Evolutionary conservation across 2,113 vertebrate genomes (phyloP).

Genomic region (Coryphaenoides rupestris): DNA sequence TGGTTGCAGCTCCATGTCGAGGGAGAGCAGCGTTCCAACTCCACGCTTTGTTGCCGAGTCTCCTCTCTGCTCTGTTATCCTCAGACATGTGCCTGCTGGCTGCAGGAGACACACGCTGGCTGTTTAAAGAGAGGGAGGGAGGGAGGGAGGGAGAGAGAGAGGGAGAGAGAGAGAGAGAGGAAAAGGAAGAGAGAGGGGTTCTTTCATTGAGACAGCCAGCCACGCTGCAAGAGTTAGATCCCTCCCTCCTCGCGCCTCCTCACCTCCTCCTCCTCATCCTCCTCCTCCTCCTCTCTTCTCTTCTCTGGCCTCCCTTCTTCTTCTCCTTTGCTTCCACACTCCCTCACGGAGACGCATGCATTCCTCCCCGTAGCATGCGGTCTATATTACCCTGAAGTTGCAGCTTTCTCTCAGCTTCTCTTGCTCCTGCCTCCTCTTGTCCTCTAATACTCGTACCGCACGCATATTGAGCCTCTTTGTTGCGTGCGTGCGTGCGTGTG

Average conservation of each 20-base stretch:
- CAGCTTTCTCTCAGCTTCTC: constrained; percentile 34
- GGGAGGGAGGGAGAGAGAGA: constrained; percentile 43
- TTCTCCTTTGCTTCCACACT: constrained; percentile 39
- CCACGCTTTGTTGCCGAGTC: background rate
- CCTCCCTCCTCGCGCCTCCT: constrained; percentile 50
- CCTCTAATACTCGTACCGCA: constrained; percentile 61
- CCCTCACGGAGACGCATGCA: constrained; percentile 54
- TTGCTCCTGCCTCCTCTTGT: constrained; percentile 33
- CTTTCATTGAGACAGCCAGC: constrained; percentile 71
- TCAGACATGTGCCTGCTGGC: constrained; percentile 47
- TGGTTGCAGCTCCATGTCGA: constrained; percentile 25
- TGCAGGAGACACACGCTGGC: constrained; percentile 24
- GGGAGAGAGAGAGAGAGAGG: constrained; percentile 16
- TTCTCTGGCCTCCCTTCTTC: constrained; percentile 34
- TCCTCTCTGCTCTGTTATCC: constrained; percentile 41
- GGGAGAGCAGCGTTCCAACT: constrained; percentile 39
- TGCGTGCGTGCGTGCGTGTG: constrained; percentile 1
- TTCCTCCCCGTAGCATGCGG: constrained; percentile 60
- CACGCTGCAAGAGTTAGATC: constrained; percentile 62
- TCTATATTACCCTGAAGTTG: constrained; percentile 58
- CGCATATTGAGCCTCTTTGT: too few relatives aligned
- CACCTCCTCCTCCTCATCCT: constrained; percentile 35
- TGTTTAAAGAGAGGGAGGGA: constrained; percentile 18
- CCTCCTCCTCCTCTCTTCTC: constrained; percentile 35
- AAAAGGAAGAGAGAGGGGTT: constrained; percentile 39